Conservation (phyloP, 2,113 vertebrate genomes). For the Seriola dumerili region DNA sequence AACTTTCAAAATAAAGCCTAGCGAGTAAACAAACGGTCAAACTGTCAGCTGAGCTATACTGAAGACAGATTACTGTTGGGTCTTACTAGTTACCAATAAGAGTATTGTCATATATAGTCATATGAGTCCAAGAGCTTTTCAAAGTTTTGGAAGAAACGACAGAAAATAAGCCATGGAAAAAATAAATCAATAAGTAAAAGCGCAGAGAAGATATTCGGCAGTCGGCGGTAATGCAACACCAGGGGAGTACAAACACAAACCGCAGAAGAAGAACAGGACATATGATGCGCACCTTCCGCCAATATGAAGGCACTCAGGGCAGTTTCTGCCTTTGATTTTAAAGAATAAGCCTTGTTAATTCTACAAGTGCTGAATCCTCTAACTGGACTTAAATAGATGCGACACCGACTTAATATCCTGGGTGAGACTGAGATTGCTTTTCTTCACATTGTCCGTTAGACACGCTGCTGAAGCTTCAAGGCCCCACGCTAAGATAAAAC, state of each 20-base stretch:
- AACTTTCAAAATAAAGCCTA: too few species aligned
- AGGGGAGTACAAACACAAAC: not conserved
- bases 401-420: conserved; percentile 78
- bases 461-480: not conserved
- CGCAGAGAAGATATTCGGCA: not conserved
- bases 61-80: too few species aligned
- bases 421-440: conserved; percentile 66
- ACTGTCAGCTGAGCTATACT: too few species aligned
- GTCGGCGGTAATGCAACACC: conserved; percentile 2
- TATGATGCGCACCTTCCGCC: conserved; percentile 58
- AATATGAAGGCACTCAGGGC: conserved; percentile 79
- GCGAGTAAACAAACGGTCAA: too few species aligned
- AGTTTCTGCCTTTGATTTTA: conserved; percentile 69
- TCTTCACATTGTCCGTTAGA: not conserved
- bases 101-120: too few species aligned
- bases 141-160: too few species aligned
- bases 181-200: not conserved
- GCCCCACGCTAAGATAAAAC: conserved; percentile 50
- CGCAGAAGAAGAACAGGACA: conserved; percentile 39
- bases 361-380: conserved; percentile 49
- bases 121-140: too few species aligned
- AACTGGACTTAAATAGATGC: conserved; percentile 80
- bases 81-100: too few species aligned
- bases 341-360: conserved; percentile 72
- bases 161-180: not conserved